Evolutionary conservation across 2,888 invertebrate genomes (phyloP).

Genomic region (Eupithecia subfuscata): DNA sequence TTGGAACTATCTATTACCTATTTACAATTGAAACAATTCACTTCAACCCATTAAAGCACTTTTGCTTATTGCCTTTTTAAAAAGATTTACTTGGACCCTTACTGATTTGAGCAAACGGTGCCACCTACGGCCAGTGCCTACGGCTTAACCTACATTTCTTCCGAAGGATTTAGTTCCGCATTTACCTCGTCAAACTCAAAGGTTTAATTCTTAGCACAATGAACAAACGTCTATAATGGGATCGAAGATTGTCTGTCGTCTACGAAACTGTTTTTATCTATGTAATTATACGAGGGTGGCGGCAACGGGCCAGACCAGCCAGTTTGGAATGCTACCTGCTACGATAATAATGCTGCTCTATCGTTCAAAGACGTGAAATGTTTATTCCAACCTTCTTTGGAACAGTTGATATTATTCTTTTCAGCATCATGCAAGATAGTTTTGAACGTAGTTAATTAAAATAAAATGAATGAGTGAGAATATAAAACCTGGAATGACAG

Average conservation of each 20-base stretch:
- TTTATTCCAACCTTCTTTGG: constrained; percentile 8
- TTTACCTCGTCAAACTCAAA: constrained; percentile 30
- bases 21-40: background rate
- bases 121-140: background rate
- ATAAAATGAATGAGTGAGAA: background rate
- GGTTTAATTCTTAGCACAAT: constrained; percentile 44
- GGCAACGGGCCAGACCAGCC: constrained; percentile 42
- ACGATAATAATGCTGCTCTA: constrained; percentile 42
- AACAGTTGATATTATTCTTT: background rate
- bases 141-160: background rate
- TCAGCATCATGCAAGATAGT: background rate
- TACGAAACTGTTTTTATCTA: constrained; percentile 60
- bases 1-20: too few relatives aligned
- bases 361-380: constrained; percentile 32
- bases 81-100: background rate
- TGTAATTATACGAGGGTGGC: constrained; percentile 54
- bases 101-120: background rate
- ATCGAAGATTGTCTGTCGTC: constrained; percentile 57
- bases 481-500: background rate
- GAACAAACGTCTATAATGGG: constrained; percentile 49
- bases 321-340: constrained; percentile 68
- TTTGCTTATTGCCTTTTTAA: background rate
- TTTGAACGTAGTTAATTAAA: background rate
- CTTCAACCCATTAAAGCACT: background rate
- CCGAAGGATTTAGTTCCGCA: background rate